Percentiles rank a stretch among this genome's conserved stretches.
Conservation (phyloP, 2,888 invertebrate species). For the Sylvicola cinctus region DNA sequence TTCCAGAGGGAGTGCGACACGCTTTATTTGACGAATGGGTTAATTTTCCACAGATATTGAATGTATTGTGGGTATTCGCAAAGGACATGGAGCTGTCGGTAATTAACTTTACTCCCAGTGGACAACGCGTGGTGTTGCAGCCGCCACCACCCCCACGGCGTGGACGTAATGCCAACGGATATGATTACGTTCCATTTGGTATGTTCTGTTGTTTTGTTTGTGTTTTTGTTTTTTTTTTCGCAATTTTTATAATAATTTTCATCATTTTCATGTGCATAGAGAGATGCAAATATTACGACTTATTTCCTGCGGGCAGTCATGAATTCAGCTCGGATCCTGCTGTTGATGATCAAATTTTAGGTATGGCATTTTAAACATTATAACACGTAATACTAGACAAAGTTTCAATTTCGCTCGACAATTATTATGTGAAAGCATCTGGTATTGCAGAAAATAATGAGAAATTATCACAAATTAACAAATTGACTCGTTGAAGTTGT, state of each 20-base stretch:
- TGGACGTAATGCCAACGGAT: slow-evolving; percentile 14
- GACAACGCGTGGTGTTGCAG: slow-evolving; percentile 17
- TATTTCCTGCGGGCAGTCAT: slow-evolving; percentile 31
- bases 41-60: slow-evolving; percentile 16
- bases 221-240: not conserved
- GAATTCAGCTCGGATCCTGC: slow-evolving; percentile 29
- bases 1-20: slow-evolving; percentile 18
- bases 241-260: not conserved
- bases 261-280: no score
- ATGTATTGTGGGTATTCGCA: slow-evolving; percentile 17
- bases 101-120: slow-evolving; percentile 16
- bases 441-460: no score
- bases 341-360: slow-evolving; percentile 31
- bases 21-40: slow-evolving; percentile 21
- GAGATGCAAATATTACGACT: slow-evolving; percentile 36
- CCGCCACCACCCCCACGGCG: slow-evolving; percentile 21
- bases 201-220: slow-evolving; percentile 4
- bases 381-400: no score
- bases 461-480: no score
- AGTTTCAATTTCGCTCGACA: no score
- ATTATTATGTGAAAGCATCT: no score
- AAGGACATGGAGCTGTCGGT: slow-evolving; percentile 20
- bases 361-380: slow-evolving; percentile 24
- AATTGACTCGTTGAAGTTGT: not conserved
- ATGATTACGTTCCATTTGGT: slow-evolving; percentile 14